Evolutionary conservation across 2,888 invertebrate genomes (phyloP).

Genomic region (Ophion ventricosus): DNA sequence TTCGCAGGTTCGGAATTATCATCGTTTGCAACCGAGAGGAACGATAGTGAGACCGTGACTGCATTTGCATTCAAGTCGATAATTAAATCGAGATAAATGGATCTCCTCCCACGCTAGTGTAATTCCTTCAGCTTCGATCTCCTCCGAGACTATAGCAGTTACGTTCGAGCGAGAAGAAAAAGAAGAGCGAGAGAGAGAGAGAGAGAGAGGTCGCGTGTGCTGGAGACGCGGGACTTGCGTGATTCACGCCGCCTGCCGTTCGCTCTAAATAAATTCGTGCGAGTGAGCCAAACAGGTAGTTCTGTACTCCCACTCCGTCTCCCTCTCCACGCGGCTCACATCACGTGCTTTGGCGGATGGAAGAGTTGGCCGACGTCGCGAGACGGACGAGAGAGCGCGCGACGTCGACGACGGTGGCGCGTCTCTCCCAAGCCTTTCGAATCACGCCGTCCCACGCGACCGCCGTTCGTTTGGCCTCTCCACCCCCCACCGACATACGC

Average conservation of each 20-base stretch:
- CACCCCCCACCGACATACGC: constrained; percentile 8
- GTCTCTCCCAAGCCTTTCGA: constrained; percentile 57
- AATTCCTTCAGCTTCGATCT: constrained; percentile 41
- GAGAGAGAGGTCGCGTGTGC: constrained; percentile 55
- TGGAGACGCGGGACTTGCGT: constrained; percentile 63
- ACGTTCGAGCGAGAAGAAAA: constrained; percentile 29
- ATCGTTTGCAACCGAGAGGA: constrained; percentile 11
- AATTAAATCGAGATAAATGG: constrained; percentile 64
- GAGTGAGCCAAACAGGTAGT: constrained; percentile 76
- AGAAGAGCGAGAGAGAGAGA: constrained; percentile 17
- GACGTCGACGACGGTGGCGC: constrained; percentile 54
- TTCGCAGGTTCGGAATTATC: background rate
- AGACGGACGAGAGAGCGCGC: constrained; percentile 36
- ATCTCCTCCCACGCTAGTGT: constrained; percentile 5
- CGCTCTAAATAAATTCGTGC: constrained; percentile 76
- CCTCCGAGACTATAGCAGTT: constrained; percentile 56
- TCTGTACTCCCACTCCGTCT: constrained; percentile 76
- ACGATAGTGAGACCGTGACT: constrained; percentile 6
- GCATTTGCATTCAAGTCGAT: constrained; percentile 42
- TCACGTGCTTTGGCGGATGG: constrained; percentile 80
- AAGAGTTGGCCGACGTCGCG: constrained; percentile 26
- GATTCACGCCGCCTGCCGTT: constrained; percentile 72
- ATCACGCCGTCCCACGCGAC: constrained; percentile 68
- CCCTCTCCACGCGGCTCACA: constrained; percentile 81
- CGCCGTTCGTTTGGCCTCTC: constrained; percentile 51